Percentiles rank a stretch among this genome's conserved stretches.
phyloP scores from a whole-genome alignment of 2,888 invertebrate species.

The Orthonychiurus folsomi region DNA sequence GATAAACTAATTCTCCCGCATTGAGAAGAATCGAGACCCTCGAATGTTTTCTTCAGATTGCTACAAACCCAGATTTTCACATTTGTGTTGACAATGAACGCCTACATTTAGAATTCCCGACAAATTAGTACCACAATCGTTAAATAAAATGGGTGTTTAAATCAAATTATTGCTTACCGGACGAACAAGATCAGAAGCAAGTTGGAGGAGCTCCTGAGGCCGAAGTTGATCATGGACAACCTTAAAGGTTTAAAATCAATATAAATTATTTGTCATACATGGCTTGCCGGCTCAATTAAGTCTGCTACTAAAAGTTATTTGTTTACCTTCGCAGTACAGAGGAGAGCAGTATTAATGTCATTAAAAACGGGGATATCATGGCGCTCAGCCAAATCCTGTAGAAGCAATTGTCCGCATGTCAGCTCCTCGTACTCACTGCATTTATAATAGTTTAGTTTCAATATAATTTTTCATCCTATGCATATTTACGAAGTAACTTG shows the following conservation, averaged over 20 bases:
- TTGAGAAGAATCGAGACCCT: constrained; percentile 59
- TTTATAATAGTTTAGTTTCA: too few relatives aligned
- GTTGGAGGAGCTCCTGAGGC: constrained; percentile 48
- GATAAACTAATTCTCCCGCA: constrained; percentile 53
- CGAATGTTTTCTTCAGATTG: constrained; percentile 67
- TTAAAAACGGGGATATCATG: constrained; percentile 83
- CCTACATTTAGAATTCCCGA: not conserved
- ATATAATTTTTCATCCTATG: too few relatives aligned
- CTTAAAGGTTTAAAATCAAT: constrained; percentile 39
- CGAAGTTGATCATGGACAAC: constrained; percentile 49
- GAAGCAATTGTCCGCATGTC: constrained; percentile 69
- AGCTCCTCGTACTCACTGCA: constrained; percentile 79
- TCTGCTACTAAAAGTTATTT: too few relatives aligned
- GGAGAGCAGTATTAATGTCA: constrained; percentile 72
- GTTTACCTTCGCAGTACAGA: constrained; percentile 60
- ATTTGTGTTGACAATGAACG: not conserved
- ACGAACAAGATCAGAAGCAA: not conserved
- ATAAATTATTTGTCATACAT: too few relatives aligned
- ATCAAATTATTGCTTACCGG: not conserved
- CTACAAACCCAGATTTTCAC: constrained; percentile 47
- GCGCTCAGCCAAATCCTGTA: constrained; percentile 79
- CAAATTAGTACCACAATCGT: too few relatives aligned
- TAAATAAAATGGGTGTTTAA: too few relatives aligned
- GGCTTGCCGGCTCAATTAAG: too few relatives aligned
- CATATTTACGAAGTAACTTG: too few relatives aligned